These are phyloP conservation scores for Hyposoter dolosus DNA, from an alignment of 2,888 invertebrate species.

Conservation along the genomic window DNA sequence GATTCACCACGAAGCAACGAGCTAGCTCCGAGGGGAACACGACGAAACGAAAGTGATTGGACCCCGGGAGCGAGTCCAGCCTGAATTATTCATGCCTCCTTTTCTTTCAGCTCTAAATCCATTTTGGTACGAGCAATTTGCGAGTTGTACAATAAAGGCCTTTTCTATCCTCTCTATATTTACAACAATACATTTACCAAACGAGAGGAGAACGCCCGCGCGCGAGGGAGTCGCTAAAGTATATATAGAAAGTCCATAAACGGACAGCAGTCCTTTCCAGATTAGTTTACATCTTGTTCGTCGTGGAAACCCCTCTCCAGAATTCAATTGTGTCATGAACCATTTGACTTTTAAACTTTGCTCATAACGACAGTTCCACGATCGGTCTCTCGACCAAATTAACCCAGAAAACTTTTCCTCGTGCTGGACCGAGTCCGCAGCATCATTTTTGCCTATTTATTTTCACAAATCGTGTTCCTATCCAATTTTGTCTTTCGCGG, in stretches of 20 bases:
- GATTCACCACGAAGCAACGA: constrained; percentile 57
- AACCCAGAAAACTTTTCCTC: constrained; percentile 1
- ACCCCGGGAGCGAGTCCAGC: constrained; percentile 78
- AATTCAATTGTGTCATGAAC: constrained; percentile 15
- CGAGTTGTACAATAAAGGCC: constrained; percentile 63
- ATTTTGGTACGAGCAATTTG: constrained; percentile 80
- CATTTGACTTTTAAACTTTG: constrained; percentile 20
- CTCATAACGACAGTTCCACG: constrained; percentile 2
- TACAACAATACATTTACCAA: constrained; percentile 20
- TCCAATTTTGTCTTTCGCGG: not conserved
- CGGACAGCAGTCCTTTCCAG: constrained; percentile 10
- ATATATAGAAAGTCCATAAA: constrained; percentile 21
- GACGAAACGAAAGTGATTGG: constrained; percentile 80
- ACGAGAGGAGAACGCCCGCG: constrained; percentile 1
- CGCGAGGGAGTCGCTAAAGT: not conserved
- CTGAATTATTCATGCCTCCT: constrained; percentile 83
- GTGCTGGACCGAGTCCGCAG: not conserved
- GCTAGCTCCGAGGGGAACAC: constrained; percentile 15
- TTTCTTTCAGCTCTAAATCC: constrained; percentile 81
- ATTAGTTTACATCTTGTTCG: constrained; percentile 26
- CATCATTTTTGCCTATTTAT: not conserved
- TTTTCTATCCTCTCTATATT: constrained; percentile 42
- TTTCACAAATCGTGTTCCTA: not conserved
- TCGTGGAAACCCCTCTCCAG: not conserved
- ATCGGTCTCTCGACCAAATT: constrained; percentile 2